Evolutionary conservation across 2,113 vertebrate genomes (phyloP).

Genomic region (Oryzias curvinotus): DNA sequence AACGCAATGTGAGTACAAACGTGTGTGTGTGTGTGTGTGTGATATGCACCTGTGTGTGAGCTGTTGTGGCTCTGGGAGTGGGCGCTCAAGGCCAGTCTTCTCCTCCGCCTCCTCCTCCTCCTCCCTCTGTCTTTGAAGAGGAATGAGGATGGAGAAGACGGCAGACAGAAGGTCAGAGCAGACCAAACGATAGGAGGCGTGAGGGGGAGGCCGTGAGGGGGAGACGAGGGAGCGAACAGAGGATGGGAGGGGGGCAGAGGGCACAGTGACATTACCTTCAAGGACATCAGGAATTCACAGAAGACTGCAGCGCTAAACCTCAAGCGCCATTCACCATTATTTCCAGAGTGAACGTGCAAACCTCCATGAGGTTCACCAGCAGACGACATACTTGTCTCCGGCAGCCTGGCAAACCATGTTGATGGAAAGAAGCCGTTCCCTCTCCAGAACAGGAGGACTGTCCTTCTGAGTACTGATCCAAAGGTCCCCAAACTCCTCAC

Average conservation of each 20-base stretch:
- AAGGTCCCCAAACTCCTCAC: too few relatives aligned
- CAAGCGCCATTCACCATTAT: too few relatives aligned
- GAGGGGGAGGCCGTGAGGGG: constrained; percentile 35
- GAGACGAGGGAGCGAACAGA: constrained; percentile 13
- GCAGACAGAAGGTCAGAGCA: constrained; percentile 53
- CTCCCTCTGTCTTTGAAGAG: constrained; percentile 55
- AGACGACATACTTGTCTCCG: too few relatives aligned
- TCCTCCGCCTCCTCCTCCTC: constrained; percentile 37
- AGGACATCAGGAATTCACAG: constrained; percentile 11
- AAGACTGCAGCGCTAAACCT: too few relatives aligned
- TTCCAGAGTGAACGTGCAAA: too few relatives aligned
- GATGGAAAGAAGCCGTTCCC: too few relatives aligned
- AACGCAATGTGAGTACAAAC: not conserved
- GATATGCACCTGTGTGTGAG: constrained; percentile 40
- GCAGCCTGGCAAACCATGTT: too few relatives aligned
- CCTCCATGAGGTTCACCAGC: too few relatives aligned
- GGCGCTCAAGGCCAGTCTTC: constrained; percentile 32
- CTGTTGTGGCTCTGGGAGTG: constrained; percentile 69
- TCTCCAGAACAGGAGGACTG: too few relatives aligned
- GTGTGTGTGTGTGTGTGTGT: constrained; percentile 5
- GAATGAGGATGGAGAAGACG: constrained; percentile 49
- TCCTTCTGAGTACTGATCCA: too few relatives aligned
- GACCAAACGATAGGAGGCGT: constrained; percentile 45
- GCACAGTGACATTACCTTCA: constrained; percentile 67
- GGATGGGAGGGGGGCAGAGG: constrained; percentile 33